These are phyloP conservation scores for Dynastes grantii DNA, from an alignment of 2,888 invertebrate species.

Conservation along the genomic window DNA sequence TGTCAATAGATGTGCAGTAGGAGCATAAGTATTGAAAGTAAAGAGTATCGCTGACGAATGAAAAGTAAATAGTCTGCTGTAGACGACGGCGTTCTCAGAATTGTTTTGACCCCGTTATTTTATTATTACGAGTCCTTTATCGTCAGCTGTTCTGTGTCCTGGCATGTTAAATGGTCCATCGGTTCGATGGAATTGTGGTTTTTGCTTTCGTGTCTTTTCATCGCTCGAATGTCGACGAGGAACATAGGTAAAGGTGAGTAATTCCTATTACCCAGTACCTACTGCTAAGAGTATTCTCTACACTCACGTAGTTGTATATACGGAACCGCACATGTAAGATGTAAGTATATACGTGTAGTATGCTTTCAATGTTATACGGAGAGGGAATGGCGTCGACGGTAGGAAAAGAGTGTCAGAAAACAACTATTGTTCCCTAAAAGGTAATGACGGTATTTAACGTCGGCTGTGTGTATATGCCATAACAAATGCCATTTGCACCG, in stretches of 20 bases:
- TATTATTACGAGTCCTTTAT: slow-evolving; percentile 56
- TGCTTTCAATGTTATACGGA: slow-evolving; percentile 17
- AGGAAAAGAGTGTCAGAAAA: slow-evolving; percentile 42
- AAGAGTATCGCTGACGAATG: slow-evolving; percentile 41
- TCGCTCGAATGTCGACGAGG: slow-evolving; percentile 5
- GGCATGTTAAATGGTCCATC: slow-evolving; percentile 55
- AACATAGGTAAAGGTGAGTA: slow-evolving; percentile 19
- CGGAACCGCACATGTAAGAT: background rate
- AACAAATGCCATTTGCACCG: slow-evolving; percentile 39
- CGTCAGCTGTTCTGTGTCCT: slow-evolving; percentile 55
- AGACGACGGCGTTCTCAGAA: slow-evolving; percentile 47
- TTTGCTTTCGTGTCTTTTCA: slow-evolving; percentile 46
- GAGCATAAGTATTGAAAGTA: slow-evolving; percentile 25
- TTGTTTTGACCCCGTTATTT: slow-evolving; percentile 56
- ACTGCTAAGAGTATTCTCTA: background rate
- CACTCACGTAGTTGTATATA: background rate
- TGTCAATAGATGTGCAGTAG: slow-evolving; percentile 9
- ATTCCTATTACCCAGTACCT: background rate
- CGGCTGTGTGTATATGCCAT: slow-evolving; percentile 26
- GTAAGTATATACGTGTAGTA: background rate
- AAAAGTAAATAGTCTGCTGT: slow-evolving; percentile 38
- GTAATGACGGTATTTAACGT: slow-evolving; percentile 44
- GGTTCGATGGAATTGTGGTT: slow-evolving; percentile 48
- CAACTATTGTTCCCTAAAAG: slow-evolving; percentile 44
- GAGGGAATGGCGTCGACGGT: slow-evolving; percentile 19